These are phyloP conservation scores for Caradrina clavipalpis DNA, from an alignment of 2,888 invertebrate species.

Conservation along the genomic window DNA sequence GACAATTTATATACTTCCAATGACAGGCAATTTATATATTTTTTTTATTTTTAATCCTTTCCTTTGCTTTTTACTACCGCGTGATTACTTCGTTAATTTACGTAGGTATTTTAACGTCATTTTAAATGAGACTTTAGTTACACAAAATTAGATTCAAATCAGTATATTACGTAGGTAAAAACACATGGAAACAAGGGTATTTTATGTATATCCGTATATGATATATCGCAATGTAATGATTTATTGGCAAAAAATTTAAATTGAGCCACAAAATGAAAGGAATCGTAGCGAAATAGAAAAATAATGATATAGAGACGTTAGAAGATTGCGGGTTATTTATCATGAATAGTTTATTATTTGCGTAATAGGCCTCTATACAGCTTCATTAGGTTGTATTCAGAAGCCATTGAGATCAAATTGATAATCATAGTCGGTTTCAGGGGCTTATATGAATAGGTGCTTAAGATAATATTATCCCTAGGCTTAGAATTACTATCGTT, in stretches of 20 bases:
- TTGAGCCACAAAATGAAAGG: constrained; percentile 39
- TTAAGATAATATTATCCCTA: constrained; percentile 61
- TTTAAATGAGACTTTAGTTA: neutral
- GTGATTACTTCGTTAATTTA: neutral
- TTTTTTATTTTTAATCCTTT: neutral
- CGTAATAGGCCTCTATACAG: constrained; percentile 48
- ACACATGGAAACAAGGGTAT: constrained; percentile 29
- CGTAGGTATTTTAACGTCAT: neutral
- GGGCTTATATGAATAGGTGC: constrained; percentile 59
- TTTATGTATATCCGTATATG: constrained; percentile 2
- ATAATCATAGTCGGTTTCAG: constrained; percentile 60
- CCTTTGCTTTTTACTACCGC: neutral
- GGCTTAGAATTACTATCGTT: constrained; percentile 58
- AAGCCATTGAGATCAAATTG: constrained; percentile 61
- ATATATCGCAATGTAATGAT: constrained; percentile 41
- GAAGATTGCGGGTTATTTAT: constrained; percentile 55
- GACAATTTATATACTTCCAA: too few species aligned
- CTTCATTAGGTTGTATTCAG: constrained; percentile 65
- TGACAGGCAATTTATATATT: too few species aligned
- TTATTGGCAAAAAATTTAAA: constrained; percentile 37
- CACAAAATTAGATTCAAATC: neutral
- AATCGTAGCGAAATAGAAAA: constrained; percentile 44
- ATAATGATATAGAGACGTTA: constrained; percentile 44
- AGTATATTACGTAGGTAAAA: neutral
- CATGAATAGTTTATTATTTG: constrained; percentile 60